Conservation (phyloP, 1,140 invertebrate species). For the Amphibalanus amphitrite region DNA sequence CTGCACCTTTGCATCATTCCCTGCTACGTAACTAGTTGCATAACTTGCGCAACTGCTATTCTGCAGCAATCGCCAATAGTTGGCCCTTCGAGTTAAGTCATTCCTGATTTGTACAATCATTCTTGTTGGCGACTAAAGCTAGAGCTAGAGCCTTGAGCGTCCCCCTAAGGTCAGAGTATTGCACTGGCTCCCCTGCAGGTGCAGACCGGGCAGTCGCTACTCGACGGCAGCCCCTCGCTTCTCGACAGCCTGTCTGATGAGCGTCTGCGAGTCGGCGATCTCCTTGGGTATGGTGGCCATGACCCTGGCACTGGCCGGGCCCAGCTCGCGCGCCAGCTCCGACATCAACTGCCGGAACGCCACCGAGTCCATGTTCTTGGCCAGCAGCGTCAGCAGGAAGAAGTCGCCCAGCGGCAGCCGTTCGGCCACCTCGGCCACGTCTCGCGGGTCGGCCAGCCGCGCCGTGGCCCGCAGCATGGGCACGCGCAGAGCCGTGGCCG, state of each 20-base stretch:
- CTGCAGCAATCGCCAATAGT: no score
- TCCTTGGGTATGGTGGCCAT: no score
- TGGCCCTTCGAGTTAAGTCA: no score
- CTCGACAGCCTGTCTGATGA: not conserved
- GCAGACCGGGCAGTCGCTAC: no score
- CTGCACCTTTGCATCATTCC: no score
- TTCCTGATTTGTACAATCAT: no score
- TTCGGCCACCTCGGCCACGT: not conserved
- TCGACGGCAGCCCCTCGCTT: not conserved
- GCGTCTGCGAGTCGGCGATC: not conserved
- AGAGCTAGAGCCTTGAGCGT: no score
- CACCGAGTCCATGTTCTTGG: not conserved
- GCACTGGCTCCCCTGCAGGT: no score
- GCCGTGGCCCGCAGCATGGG: not conserved
- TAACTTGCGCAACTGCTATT: no score
- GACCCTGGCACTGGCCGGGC: not conserved
- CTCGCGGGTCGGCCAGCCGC: not conserved
- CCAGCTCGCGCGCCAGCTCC: not conserved
- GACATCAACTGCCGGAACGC: not conserved
- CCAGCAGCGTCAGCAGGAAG: not conserved
- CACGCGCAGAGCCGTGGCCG: not conserved
- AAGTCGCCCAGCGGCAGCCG: not conserved
- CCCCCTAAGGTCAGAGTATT: no score
- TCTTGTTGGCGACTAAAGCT: no score
- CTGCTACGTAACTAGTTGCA: no score